Evolutionary conservation across 2,888 invertebrate genomes (phyloP), one percentile per base, ranked within the genome.

Genomic region (Drosophila longiperda): DNA sequence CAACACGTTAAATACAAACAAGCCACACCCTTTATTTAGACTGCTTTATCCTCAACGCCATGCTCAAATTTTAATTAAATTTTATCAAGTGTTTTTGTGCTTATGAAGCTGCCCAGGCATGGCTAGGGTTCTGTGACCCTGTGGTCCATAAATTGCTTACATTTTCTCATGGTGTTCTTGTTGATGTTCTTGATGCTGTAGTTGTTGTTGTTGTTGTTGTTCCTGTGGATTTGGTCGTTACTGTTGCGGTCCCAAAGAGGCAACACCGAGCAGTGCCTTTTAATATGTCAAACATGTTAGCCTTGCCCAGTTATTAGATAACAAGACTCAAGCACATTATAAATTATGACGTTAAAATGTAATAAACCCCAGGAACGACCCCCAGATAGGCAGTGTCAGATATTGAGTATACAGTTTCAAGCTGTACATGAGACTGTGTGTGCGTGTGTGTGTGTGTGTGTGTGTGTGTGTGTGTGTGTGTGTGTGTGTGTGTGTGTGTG

Each of bases 61-160:
- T 75, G 77, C 74, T 79, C 81, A 74, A 83, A 83, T 83, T 86
- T 86, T 87, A 86, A 86, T 86, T 86, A 86, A 85, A 82, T 82
- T 87, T 85, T 73, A 77, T 81, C 76, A 76, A 80, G 80, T 76
- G 76, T 76, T 82, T 77, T 74, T 70, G 71, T 74, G 78, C 77
- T 83, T 73, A 69, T 81, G 68, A 79, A 68, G 66, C 69, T 67
- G 75, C 34, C 67, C 71, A 65, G 52, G 66, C 66, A 57, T 42
- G 29, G 58, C 69, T 38, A 73, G 48, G 66, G 76, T 79, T 66
- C 63, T 52, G 40, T 78, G 76, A 79, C 79, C 66, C 75, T 74
- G 64, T 75, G 66, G 69, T 61, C 60, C 73, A 78, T 67, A 79
- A 78, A 79, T 78, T 79, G 64, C 73, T 54, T 70, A 45, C 65